Conservation (phyloP, 1,140 invertebrate species). For the Trichoplusia ni region DNA sequence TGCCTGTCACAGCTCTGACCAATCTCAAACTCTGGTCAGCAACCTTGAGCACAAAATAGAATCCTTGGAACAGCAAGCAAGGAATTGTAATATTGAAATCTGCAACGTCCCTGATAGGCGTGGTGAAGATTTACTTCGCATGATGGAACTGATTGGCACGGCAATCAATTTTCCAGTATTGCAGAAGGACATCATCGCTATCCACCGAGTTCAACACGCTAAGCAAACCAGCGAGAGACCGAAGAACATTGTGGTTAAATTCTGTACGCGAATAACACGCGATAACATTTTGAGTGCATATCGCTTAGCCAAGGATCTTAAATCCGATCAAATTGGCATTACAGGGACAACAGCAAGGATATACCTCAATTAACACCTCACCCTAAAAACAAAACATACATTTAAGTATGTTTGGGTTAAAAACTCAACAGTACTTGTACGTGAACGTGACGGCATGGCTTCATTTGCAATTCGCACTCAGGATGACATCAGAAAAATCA, state of each 20-base stretch:
- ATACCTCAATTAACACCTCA: constrained; percentile 44
- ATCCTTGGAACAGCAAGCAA: constrained; percentile 32
- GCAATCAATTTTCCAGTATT: constrained; percentile 4
- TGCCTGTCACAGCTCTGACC: background rate
- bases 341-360: constrained; percentile 24
- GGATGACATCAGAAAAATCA: background rate
- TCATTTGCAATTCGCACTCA: constrained; percentile 25
- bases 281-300: constrained; percentile 28
- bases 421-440: constrained; percentile 31
- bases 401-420: constrained; percentile 37
- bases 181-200: constrained; percentile 26
- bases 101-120: constrained; percentile 34
- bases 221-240: constrained; percentile 17
- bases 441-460: constrained; percentile 21
- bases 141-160: constrained; percentile 21
- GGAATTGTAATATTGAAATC: constrained; percentile 34
- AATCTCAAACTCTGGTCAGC: background rate
- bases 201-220: constrained; percentile 42
- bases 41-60: constrained; percentile 20
- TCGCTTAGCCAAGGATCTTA: background rate
- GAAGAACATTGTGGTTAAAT: constrained; percentile 44
- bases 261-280: constrained; percentile 26
- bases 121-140: constrained; percentile 30
- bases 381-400: constrained; percentile 30
- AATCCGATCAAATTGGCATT: constrained; percentile 26